Evolutionary conservation across 1,140 invertebrate species (phyloP), one percentile per base, ranked within the genome.

Genomic region (Tachypleus tridentatus): DNA sequence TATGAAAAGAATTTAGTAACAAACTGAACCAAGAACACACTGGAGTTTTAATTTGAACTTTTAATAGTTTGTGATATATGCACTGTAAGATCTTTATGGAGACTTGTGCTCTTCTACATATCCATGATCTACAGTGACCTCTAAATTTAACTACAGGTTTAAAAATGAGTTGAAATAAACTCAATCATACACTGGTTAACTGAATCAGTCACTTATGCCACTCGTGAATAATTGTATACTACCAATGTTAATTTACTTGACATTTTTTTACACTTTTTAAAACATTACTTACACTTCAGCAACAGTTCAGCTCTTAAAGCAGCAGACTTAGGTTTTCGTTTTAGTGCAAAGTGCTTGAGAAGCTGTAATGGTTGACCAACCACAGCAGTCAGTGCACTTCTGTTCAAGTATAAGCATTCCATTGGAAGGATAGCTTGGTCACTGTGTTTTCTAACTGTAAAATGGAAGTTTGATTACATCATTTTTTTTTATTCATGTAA

Each of bases 351-450:
- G 80, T 98, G 93, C 79, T 97, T 96, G 3, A 77, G 73, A 9
- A 80, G 77, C 52, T 76, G 76, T 11, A 80, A 77, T 68, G 79
- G 77, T 51, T 81, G 79, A 69, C 87, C 86, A 73, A 91, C 89
- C 61, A 93, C 86, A 70, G 90, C 90, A 56, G 85, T 82, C 70
- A 97, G 81, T 53, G 93, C 92, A 77, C 87, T 87, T 80, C 94
- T 93, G 79, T 97, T 97, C 57, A 98, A 82, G 81, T 95, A 98
- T 75, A 93, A 88, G 80, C 94, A 97, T 79, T 98, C 95, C 72
- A 97, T 81, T 4, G 94, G 94, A 72, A 97, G 79, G 82, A 97
- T 88, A 68, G 85, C 85, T 52, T 87, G 81, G 74, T 94, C 91
- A 71, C 85, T 85, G 76, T 91, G 87, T 76, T 93, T 93, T 67